A percentile compares a stretch with the other conserved stretches of the same genome.
Evolutionary conservation across 2,113 vertebrate species (phyloP).

Genomic region (Pterocles gutturalis): DNA sequence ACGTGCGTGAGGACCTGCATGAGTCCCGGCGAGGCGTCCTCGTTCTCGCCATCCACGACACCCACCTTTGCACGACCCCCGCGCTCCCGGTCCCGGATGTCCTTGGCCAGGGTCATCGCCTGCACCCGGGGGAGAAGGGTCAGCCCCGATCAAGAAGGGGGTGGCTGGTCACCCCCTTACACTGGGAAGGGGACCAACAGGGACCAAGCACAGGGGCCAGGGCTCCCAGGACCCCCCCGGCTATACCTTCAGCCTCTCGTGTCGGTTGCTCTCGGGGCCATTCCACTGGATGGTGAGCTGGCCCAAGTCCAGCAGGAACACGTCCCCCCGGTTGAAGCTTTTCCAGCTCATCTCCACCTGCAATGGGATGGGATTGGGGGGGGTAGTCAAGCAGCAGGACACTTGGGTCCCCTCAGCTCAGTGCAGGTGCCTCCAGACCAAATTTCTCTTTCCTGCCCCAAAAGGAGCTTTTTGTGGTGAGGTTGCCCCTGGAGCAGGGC

Average conservation of each 20-base stretch:
- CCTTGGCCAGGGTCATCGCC: conserved; percentile 88
- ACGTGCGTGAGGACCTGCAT: conserved; percentile 80
- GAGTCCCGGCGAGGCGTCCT: conserved; percentile 69
- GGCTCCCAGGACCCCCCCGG: too few relatives aligned
- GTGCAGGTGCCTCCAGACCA: background rate
- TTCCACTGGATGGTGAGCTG: conserved; percentile 92
- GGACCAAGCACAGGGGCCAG: too few relatives aligned
- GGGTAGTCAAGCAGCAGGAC: background rate
- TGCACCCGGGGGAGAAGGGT: background rate
- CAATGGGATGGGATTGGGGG: rapidly evolving
- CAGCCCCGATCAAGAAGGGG: background rate
- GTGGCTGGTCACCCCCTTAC: background rate
- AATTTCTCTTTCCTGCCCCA: background rate
- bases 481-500: background rate
- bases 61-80: conserved; percentile 84
- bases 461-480: background rate
- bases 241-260: conserved; percentile 84
- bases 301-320: conserved; percentile 88
- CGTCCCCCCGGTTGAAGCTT: conserved; percentile 88
- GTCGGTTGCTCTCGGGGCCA: conserved; percentile 83
- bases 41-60: conserved; percentile 83
- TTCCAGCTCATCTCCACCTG: conserved; percentile 90
- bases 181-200: background rate
- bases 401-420: background rate
- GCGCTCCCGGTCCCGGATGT: conserved; percentile 88